phyloP scores from a whole-genome alignment of 1,140 invertebrate species.

The Aphelenchoides besseyi region DNA sequence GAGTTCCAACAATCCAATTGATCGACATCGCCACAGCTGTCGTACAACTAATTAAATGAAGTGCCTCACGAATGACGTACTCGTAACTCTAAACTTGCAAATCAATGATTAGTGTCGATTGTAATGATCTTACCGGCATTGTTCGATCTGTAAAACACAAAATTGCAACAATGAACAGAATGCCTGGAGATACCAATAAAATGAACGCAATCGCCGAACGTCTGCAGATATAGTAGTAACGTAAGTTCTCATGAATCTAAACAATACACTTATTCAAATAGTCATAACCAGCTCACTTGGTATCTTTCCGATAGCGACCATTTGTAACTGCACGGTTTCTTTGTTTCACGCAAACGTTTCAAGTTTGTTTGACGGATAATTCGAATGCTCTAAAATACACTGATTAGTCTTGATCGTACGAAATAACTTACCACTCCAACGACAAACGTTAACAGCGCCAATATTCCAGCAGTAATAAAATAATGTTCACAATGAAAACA shows the following conservation, averaged over 20 bases:
- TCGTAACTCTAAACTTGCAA: background rate
- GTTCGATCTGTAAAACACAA: background rate
- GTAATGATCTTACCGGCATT: background rate
- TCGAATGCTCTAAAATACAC: background rate
- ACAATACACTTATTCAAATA: background rate
- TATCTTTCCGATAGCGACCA: background rate
- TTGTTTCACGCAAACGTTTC: background rate
- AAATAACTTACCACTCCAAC: background rate
- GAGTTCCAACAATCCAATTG: background rate
- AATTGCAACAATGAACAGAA: background rate
- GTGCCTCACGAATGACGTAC: background rate
- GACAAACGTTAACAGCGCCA: background rate
- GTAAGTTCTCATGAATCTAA: slow-evolving; percentile 2
- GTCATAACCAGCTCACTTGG: background rate
- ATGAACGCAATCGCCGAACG: background rate
- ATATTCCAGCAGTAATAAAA: background rate
- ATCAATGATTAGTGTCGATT: background rate
- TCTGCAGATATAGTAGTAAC: background rate
- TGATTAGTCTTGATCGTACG: background rate
- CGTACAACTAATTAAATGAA: background rate
- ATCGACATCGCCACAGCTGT: background rate
- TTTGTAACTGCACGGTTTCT: background rate
- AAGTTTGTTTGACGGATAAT: background rate
- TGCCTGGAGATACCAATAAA: background rate
- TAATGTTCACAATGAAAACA: slow-evolving; percentile 1